Evolutionary conservation across 1,140 invertebrate genomes (phyloP), one percentile per base, ranked within the genome.

Genomic region (Melipona quadrifasciata): DNA sequence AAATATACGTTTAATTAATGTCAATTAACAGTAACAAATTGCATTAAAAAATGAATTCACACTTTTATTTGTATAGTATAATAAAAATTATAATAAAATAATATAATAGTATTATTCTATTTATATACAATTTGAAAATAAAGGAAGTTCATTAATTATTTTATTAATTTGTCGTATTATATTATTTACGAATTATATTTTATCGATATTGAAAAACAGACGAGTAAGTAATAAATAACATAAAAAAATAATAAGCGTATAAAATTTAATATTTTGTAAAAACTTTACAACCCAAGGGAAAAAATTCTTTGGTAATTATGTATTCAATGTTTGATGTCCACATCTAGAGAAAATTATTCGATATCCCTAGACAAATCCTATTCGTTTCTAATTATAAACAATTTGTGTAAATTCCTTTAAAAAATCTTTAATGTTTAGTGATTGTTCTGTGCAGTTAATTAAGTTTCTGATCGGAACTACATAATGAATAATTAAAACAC

Each of bases 351-450:
- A 68, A 78, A 78, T 71, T 58, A 24, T 39, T 61, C 24, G 47
- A 80, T 71, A 57, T 84, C 19, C 61, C 76, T 80, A 84, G 82
- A 55, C 47, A 73, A 86, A 74, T 81, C 47, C n/a, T 27, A 81
- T 67, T 88, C 58, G 53, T 68, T 81, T 58, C 67, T 65, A n/a
- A 27, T 58, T 58, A 74, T 51, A 70, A 88, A 85, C 47, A 51
- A 85, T 80, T 72, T 70, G 21, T 77, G 6, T 21, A 68, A 55
- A 79, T 65, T n/a, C 1, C 10, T 74, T 74, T 65, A 53, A 67
- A 78, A 77, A 65, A 87, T 72, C 11, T 79, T 76, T 79, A 51
- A 72, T n/a, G 34, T n/a, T 47, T 65, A 70, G 10, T 19, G 27
- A 19, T 64, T 6, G 4, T 75, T 53, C n/a, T 67, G n/a, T 73